Conservation (phyloP, 2,797 vertebrate genomes). For the Miichthys miiuy region DNA sequence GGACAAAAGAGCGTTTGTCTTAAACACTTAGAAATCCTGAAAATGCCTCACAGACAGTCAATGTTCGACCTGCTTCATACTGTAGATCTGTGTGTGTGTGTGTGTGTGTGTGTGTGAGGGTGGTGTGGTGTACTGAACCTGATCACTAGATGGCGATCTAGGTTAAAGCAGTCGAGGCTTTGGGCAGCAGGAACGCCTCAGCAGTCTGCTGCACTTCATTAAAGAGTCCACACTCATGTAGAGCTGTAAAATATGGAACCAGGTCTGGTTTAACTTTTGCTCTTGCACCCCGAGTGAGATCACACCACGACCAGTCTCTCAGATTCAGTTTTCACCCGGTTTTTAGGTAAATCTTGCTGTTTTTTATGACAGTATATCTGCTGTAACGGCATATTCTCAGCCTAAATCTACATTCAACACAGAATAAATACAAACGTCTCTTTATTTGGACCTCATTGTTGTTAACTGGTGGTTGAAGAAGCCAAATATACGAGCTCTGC, state of each 20-base stretch:
- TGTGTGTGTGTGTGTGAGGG: slow-evolving; percentile 5
- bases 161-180: slow-evolving; percentile 76
- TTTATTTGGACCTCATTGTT: not conserved
- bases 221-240: slow-evolving; percentile 53
- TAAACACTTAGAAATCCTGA: slow-evolving; percentile 3
- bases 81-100: not conserved
- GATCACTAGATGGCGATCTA: slow-evolving; percentile 88
- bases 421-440: not conserved
- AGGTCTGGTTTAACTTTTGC: slow-evolving; percentile 40
- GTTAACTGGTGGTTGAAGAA: not conserved
- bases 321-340: slow-evolving; percentile 34
- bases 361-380: not conserved
- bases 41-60: slow-evolving; percentile 6
- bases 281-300: slow-evolving; percentile 22
- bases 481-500: not conserved
- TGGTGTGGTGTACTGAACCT: not conserved
- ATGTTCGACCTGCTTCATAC: not conserved
- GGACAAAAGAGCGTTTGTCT: not conserved
- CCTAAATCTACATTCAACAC: not conserved
- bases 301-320: slow-evolving; percentile 11
- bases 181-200: slow-evolving; percentile 16
- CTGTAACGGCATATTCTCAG: too few species aligned
- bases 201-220: slow-evolving; percentile 52
- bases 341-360: not conserved
- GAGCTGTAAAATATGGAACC: slow-evolving; percentile 39